Base-by-base conservation (phyloP, 2,113 vertebrate genomes). In the Callorhinus ursinus region DNA sequence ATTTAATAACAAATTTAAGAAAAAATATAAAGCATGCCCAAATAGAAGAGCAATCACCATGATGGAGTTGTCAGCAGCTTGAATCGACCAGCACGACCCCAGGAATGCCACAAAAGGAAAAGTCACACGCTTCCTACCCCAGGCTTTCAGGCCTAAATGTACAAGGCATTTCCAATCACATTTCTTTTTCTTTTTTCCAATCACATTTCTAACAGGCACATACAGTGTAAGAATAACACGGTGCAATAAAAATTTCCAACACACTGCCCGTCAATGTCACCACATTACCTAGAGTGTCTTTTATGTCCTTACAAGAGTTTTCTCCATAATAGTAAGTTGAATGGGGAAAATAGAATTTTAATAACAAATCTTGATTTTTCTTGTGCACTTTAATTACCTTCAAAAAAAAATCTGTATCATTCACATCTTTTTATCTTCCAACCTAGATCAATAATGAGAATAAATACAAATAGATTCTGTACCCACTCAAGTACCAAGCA, bases 1-100 rank as follows among this genome's bases (percentile, higher is more conserved):
- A 88, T 88, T 97, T 96, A 33, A 93, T 77, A 83, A 88, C 87
- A 63, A 71, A 51, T 21, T 36, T 57, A 80, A 92, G 93, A 80
- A 95, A 84, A 93, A 85, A 53, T 51, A 46, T 72, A 96, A 97
- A 53, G n/a, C 26, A 82, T 36, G 42, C 28, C 86, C 65, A 79
- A 46, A 49, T 26, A 93, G 65, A 82, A 94, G 6, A 79, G 69
- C 72, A 95, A 88, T 77, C 92, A 61, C 53, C 39, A 42, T 1
- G 39, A 92, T 21, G 0, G 7, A 82, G 46, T 13, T 85, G 49
- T 31, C 72, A 93, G 53, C 53, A 36, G 59, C 53, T 49, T 63
- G 28, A 79, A 61, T 79, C 14, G 69, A 49, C 19, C 33, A 57
- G 31, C 18, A 39, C 19, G 77, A 53, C 10, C 24, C 28, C 46